Evolutionary conservation across 2,797 vertebrate species (phyloP), one percentile per base, ranked within the genome.

Genomic region (Clangula hyemalis): DNA sequence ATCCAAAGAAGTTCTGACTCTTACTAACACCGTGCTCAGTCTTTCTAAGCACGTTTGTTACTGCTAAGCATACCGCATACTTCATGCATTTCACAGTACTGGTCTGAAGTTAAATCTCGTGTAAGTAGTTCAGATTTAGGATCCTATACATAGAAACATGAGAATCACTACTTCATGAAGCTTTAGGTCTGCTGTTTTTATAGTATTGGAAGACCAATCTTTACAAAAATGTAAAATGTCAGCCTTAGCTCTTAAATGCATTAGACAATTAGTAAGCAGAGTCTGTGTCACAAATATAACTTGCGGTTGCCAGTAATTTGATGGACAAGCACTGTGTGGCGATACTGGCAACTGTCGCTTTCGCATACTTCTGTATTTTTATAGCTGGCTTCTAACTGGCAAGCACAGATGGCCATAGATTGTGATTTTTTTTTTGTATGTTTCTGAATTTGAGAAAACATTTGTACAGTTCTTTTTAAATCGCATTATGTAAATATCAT

Each of bases 331-430:
- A 4, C 28, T 88, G 62, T 91, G 69, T 95, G 95, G 78, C 79
- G 80, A 87, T 73, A 64, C 88, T 95, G 97, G 70, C 73, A 91
- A 79, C 95, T 97, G 90, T 96, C 97, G 94, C 86, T 84, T 85
- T 81, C 95, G 80, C 97, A 97, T 98, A 85, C 85, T 96, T 93
- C 72, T 83, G 69, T 96, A 95, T 97, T 97, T 98, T 97, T 98
- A 94, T 97, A 94, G 76, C 95, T 97, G 93, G 30, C 93, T 97
- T 93, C 70, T 86, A 94, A 96, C 49, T 96, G 95, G 73, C 95
- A 97, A 96, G 97, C 95, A 94, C 97, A 98, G 96, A 97, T 98
- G 97, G 94, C 71, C 60, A 18, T 92, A 83, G 77, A 77, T 74
- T 76, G 66, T 94, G 85, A 90, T 85, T 96, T 49, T 49, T 36